Percentiles rank a stretch among this genome's conserved stretches.
Evolutionary conservation across 1,140 invertebrate species (phyloP).

Genomic region (Caenorhabditis inopinata): DNA sequence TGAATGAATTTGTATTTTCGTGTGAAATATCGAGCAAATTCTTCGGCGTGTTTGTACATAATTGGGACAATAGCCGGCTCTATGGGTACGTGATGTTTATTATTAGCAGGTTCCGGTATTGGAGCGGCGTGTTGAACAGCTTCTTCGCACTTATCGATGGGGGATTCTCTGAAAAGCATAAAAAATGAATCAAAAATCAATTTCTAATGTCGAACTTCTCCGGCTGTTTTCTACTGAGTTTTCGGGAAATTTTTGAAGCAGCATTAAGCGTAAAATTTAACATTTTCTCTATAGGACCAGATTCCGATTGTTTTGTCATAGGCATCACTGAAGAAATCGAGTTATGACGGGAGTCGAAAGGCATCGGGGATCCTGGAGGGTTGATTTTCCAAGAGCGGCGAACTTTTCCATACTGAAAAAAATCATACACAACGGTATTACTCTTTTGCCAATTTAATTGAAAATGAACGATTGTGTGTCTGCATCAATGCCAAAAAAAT

Average conservation of each 20-base stretch:
- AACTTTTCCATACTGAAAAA: not conserved
- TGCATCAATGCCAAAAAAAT: too few species aligned
- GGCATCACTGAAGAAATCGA: not conserved
- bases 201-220: not conserved
- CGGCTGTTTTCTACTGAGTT: not conserved
- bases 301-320: not conserved
- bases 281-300: not conserved
- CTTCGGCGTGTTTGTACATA: conserved; percentile 8
- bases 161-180: not conserved
- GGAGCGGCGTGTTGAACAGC: not conserved
- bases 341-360: conserved; percentile 11
- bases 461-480: too few species aligned
- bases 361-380: not conserved
- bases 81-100: not conserved
- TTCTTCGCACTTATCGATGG: not conserved
- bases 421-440: too few species aligned
- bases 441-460: too few species aligned
- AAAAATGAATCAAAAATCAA: not conserved
- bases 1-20: not conserved
- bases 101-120: not conserved
- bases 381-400: not conserved
- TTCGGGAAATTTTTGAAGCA: not conserved
- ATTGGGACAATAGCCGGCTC: not conserved
- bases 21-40: not conserved
- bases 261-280: not conserved